Evolutionary conservation across 2,888 invertebrate genomes (phyloP).

Genomic region (Rugalucina vietnamica): DNA sequence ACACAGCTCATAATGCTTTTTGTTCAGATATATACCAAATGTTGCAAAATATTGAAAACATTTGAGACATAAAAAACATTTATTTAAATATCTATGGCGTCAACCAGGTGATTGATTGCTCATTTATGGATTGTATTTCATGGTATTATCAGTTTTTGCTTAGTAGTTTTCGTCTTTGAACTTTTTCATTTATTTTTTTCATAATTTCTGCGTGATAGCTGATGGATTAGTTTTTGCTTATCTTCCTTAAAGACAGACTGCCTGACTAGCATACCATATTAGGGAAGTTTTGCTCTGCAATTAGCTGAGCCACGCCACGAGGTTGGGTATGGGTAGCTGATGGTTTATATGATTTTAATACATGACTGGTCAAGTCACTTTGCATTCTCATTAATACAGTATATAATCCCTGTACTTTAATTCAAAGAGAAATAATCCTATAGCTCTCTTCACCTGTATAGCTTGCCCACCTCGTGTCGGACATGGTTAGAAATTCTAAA

Average conservation of each 20-base stretch:
- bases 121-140: slow-evolving; percentile 39
- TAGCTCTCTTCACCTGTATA: too few relatives aligned
- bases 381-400: too few relatives aligned
- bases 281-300: slow-evolving; percentile 49
- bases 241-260: slow-evolving; percentile 53
- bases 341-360: too few relatives aligned
- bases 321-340: too few relatives aligned
- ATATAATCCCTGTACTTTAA: too few relatives aligned
- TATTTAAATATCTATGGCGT: background rate
- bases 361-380: too few relatives aligned
- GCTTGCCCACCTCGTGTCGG: too few relatives aligned
- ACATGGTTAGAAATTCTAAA: too few relatives aligned
- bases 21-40: too few relatives aligned
- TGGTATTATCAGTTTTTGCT: slow-evolving; percentile 16
- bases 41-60: background rate
- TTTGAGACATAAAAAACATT: background rate
- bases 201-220: slow-evolving; percentile 44
- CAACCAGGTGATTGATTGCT: slow-evolving; percentile 41
- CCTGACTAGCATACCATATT: slow-evolving; percentile 59
- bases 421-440: too few relatives aligned
- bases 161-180: slow-evolving; percentile 1
- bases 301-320: too few relatives aligned
- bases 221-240: slow-evolving; percentile 59
- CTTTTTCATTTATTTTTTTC: slow-evolving; percentile 27
- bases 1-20: too few relatives aligned